Base-by-base conservation (phyloP, 2,797 vertebrate species). In the Etheostoma nigrum region DNA sequence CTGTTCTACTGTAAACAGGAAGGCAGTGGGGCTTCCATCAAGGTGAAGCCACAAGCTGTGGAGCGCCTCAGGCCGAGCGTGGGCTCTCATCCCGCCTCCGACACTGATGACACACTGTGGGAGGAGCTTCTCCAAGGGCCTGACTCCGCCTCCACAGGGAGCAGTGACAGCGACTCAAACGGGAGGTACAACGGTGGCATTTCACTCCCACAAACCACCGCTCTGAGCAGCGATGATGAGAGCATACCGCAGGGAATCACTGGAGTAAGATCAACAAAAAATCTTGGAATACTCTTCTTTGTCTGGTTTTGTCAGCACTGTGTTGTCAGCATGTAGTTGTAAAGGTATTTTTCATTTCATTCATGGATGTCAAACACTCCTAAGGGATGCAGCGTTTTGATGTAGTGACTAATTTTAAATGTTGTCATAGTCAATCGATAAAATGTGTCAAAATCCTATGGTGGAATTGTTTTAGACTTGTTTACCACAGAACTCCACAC, bases 71-170 rank as follows among this genome's bases (percentile, higher is more conserved):
- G 94, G 36, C 96, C 96, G 13, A 96, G 92, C 0, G 95, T 94
- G 54, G 95, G 95, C 67, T 96, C 96, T 0, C 97, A 94, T 45
- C 96, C 96, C 0, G 97, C 96, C 81, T 99, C 98, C 0, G 98
- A 99, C 92, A 99, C 98, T 0, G 98, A 99, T 14, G 98, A 99
- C 82, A 96, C 97, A 77, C 79, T 99, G 67, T 98, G 98, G 97
- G 98, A 99, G 9, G 98, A 99, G 75, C 95, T 99, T 77, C 95
- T 99, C 2, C 96, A 99, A 1, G 97, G 95, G 5, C 96, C 98
- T 0, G 97, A 99, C 93, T 96, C 96, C 9, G 95, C 92, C 73
- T 97, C 97, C 0, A 96, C 97, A 0, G 96, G 90, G 67, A 97
- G 95, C 91, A 99, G 95, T 0, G 96, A 98, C 93, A 98, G 96